Base-by-base conservation (phyloP, 2,113 vertebrate species). In the Leuciscus idus region DNA sequence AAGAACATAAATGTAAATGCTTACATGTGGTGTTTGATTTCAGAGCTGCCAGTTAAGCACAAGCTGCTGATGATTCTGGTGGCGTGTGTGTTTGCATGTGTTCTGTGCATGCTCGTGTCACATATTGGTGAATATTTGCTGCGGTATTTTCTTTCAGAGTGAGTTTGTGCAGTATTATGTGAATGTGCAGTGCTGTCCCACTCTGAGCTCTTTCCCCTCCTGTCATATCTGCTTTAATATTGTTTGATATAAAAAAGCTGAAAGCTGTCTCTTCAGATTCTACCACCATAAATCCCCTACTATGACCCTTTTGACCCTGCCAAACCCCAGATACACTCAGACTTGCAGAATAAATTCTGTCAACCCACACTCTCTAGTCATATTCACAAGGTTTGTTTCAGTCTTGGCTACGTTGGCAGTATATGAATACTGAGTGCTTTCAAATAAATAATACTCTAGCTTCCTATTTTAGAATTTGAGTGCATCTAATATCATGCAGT, bases 201-300 rank as follows among this genome's bases (percentile, higher is more conserved):
- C 15, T 81, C 17, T 68, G 43, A 82, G 80, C n/a, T 23, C 23
- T 28, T 61, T 81, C 17, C 26, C 26, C 26, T 61, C 13, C 26
- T 74, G 78, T 46, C 79, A 83, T 64, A 55, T 85, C 70, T 55
- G 48, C 28, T 79, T 78, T 55, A 81, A 82, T 82, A 73, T 84
- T 70, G 33, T 87, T 87, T 81, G 59, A 77, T 81, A 68, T 85
- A n/a, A 61, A 76, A 81, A 83, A 74, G 50, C 50, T 72, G 52
- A 81, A 78, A 64, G 50, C 64, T 59, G 74, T 88, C 83, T 57
- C 89, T 23, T 81, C 30, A 28, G 39, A 76, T 75, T 80, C 17
- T 33, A 77, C 28, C 17, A 77, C 48, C 28, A 61, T 85, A 83
- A 83, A 81, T 88, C 84, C 46, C 59, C 33, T 23, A 30, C 61